These are phyloP conservation scores for Gisinianus flammeolus DNA, from an alignment of 2,888 invertebrate species.

Conservation along the genomic window DNA sequence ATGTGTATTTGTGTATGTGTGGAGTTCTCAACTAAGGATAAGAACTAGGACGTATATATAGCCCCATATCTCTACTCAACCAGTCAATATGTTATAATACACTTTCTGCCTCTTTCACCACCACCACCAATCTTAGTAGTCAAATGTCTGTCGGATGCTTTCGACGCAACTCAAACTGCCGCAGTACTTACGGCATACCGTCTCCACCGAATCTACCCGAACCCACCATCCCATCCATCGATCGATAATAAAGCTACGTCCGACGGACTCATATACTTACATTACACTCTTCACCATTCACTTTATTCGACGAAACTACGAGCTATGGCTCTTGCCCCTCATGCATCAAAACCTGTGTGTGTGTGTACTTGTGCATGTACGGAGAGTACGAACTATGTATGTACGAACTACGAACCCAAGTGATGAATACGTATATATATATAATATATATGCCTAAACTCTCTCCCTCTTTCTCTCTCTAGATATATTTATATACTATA, in stretches of 20 bases:
- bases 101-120: slow-evolving; percentile 14
- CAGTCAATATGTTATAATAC: slow-evolving; percentile 12
- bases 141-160: background rate
- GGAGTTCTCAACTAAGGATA: too few species aligned
- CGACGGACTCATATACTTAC: background rate
- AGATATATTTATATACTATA: background rate
- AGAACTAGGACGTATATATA: background rate
- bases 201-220: background rate
- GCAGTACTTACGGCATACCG: background rate
- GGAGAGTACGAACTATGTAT: background rate
- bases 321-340: background rate
- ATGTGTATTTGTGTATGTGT: background rate
- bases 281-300: background rate
- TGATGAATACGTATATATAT: slow-evolving; percentile 4
- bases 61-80: background rate
- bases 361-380: background rate
- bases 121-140: background rate
- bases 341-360: background rate
- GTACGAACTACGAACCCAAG: background rate
- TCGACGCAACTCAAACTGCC: slow-evolving; percentile 6
- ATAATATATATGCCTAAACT: background rate
- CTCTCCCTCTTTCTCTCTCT: background rate
- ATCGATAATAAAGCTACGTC: slow-evolving; percentile 10
- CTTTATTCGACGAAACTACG: background rate
- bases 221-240: background rate